A percentile compares a stretch with the other conserved stretches of the same genome.
Conservation (phyloP, 2,113 vertebrate genomes). For the Monarcha castaneiventris region DNA sequence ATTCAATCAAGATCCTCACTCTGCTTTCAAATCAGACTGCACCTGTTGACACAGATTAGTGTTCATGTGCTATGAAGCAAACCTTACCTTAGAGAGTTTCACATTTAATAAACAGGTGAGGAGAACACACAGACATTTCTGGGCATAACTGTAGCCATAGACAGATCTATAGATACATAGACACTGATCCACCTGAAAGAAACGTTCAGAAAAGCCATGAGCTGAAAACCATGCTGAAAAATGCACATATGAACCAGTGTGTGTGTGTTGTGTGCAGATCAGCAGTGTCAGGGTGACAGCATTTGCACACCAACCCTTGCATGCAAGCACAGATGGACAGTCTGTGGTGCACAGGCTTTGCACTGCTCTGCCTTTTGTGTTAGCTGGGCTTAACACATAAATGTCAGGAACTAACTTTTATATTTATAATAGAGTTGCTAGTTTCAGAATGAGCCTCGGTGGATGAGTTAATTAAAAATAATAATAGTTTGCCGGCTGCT, state of each 20-base stretch:
- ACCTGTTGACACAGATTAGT: neutral
- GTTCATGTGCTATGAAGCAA: neutral
- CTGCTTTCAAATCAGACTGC: constrained; percentile 15
- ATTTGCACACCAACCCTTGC: neutral
- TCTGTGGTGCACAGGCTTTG: neutral
- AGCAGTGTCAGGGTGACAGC: neutral
- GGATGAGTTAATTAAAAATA: constrained; percentile 35
- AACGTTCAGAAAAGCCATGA: neutral
- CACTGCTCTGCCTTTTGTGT: neutral
- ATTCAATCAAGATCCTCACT: neutral
- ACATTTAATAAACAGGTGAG: neutral
- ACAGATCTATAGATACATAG: neutral
- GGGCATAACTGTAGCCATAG: neutral
- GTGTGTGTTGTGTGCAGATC: neutral
- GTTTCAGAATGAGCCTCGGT: neutral
- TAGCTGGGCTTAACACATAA: neutral
- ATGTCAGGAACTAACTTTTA: neutral
- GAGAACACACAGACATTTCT: neutral
- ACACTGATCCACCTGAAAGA: neutral
- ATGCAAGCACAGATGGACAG: neutral
- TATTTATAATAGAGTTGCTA: neutral
- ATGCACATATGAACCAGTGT: fast-evolving
- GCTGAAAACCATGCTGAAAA: neutral
- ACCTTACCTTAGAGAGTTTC: neutral
- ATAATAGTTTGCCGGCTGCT: neutral